Evolutionary conservation across 2,797 vertebrate species (phyloP), one percentile per base, ranked within the genome.

Genomic region (Rhynchonycteris naso): DNA sequence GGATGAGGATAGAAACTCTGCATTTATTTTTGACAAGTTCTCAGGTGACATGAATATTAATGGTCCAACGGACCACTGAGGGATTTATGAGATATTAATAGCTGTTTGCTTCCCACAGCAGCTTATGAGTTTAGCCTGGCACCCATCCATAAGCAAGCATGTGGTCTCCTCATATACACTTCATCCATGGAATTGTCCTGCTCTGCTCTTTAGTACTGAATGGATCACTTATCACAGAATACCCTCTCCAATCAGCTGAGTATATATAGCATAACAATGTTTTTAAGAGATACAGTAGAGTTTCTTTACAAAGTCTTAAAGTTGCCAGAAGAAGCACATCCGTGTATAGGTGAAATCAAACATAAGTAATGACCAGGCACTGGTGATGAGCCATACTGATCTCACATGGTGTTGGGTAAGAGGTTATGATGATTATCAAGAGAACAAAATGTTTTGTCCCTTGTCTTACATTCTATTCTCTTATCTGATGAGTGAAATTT

Each of bases 81-180:
- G 28, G 5, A 0, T 10, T 59, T 54, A 30, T 54, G 63, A 63
- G 63, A 47, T 54, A 38, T 24, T 61, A 71, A 50, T 10, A 28
- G 15, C 8, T n/a, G 1, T 66, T 69, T 33, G 30, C 50, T 81
- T 90, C 68, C 52, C 11, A 14, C 43, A 6, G 7, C 2, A 33
- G 19, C 28, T n/a, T 76, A 54, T 72, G 9, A 38, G 4, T 5
- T 38, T 26, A 50, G 50, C 33, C 47, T 24, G 7, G 0, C 4
- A 5, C 2, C 13, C 35, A 43, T 2, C 7, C 2, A 21, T 22
- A 14, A 24, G 47, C 0, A 2, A 58, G 9, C 6, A 18, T 59
- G 15, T 9, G 21, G 24, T 66, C 9, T 52, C n/a, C 22, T 74
- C 26, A 21, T 58, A 15, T 5, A 4, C 1, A n/a, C 22, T 6